phyloP scores from a whole-genome alignment of 2,113 vertebrate genomes.

The Ia io region DNA sequence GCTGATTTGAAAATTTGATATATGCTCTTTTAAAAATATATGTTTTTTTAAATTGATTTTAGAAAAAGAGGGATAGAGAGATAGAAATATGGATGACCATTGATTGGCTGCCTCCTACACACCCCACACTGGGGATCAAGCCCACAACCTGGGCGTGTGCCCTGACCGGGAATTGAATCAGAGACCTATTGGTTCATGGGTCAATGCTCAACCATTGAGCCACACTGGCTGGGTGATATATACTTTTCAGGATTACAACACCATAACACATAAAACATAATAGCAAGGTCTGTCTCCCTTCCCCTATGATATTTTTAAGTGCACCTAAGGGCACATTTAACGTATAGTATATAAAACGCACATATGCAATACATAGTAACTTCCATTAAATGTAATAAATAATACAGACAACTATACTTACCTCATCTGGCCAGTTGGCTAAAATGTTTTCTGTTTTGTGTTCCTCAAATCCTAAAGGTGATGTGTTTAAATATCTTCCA shows the following conservation, averaged over 20 bases:
- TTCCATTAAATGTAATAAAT: neutral
- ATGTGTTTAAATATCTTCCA: neutral
- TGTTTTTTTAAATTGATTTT: too few relatives aligned
- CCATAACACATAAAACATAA: neutral
- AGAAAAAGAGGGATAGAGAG: too few relatives aligned
- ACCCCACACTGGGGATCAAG: too few relatives aligned
- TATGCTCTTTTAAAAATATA: neutral
- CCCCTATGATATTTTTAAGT: neutral
- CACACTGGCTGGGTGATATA: neutral
- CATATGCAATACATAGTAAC: neutral
- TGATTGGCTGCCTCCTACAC: too few relatives aligned
- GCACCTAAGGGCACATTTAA: neutral
- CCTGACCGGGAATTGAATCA: too few relatives aligned
- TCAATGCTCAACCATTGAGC: too few relatives aligned
- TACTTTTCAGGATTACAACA: neutral
- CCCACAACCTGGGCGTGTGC: too few relatives aligned
- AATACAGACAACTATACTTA: neutral
- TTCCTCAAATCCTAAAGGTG: neutral
- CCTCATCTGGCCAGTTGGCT: neutral
- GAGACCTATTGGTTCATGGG: too few relatives aligned
- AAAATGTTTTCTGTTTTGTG: neutral
- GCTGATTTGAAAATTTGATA: neutral
- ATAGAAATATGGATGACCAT: too few relatives aligned
- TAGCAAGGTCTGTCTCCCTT: neutral
- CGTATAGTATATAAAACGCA: neutral